phyloP scores from a whole-genome alignment of 2,888 invertebrate species.

The Athripsodes cinereus region DNA sequence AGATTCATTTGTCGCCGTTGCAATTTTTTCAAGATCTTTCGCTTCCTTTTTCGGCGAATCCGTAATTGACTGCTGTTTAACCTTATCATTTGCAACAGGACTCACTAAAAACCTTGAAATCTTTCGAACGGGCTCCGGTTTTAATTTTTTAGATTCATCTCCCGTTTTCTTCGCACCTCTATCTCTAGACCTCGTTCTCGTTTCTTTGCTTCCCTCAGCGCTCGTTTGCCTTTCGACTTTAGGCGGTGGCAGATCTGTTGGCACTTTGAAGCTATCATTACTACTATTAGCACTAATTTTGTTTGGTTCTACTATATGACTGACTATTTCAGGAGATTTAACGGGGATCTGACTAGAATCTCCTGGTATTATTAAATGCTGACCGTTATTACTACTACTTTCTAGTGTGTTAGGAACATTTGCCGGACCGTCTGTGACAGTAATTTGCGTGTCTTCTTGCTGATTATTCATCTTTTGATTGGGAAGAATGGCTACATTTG shows the following conservation, averaged over 20 bases:
- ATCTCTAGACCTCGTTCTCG: not conserved
- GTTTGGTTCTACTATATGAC: constrained; percentile 7
- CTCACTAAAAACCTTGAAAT: constrained; percentile 78
- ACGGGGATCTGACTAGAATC: constrained; percentile 22
- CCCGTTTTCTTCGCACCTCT: not conserved
- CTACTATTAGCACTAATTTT: no score
- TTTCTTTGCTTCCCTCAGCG: constrained; percentile 5
- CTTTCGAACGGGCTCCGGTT: constrained; percentile 58
- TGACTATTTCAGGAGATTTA: constrained; percentile 17
- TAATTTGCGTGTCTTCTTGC: not conserved
- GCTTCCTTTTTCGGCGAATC: constrained; percentile 30
- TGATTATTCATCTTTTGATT: not conserved
- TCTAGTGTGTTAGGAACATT: constrained; percentile 10
- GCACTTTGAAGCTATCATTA: constrained; percentile 4
- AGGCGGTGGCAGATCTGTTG: constrained; percentile 18
- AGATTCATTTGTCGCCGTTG: not conserved
- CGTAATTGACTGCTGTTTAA: constrained; percentile 27
- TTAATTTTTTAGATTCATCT: constrained; percentile 36
- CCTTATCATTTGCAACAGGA: constrained; percentile 54
- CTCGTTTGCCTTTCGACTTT: constrained; percentile 12
- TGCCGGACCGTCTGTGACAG: constrained; percentile 11
- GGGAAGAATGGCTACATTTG: not conserved
- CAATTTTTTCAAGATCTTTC: constrained; percentile 27
- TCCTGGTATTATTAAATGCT: constrained; percentile 18
- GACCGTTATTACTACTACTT: constrained; percentile 21